These are phyloP conservation scores for Ploceus nigricollis DNA, from an alignment of 2,113 vertebrate genomes.

Conservation along the genomic window DNA sequence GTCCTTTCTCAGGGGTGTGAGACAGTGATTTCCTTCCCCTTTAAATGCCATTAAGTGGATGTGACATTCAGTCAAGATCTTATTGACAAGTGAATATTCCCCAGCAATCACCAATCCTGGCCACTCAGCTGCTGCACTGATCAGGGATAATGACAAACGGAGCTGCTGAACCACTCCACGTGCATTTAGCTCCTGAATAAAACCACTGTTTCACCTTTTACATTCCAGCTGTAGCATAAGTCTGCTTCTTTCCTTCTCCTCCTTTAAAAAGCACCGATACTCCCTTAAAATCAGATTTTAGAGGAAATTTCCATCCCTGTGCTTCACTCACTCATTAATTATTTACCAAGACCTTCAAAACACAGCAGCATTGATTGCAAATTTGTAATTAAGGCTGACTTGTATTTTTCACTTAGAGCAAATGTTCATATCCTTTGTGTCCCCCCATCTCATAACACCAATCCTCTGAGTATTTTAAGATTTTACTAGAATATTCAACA, in stretches of 20 bases:
- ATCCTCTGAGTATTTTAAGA: neutral
- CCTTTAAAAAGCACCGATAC: neutral
- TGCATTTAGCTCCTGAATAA: neutral
- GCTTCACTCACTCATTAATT: neutral
- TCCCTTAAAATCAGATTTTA: neutral
- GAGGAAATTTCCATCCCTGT: neutral
- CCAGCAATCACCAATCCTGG: neutral
- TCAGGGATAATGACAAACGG: neutral
- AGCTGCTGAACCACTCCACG: neutral
- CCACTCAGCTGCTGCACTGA: neutral
- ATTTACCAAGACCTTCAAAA: neutral
- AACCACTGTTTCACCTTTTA: fast-evolving
- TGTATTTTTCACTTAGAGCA: neutral
- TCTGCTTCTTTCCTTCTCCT: neutral
- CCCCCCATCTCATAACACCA: neutral
- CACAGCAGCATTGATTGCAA: neutral
- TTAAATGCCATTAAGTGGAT: neutral
- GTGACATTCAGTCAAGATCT: neutral
- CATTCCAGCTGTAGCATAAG: neutral
- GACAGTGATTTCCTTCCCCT: neutral
- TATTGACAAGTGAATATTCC: neutral
- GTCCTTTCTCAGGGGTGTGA: neutral
- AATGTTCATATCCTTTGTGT: fast-evolving
- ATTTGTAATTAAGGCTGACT: neutral
- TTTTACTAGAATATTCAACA: neutral